These are phyloP conservation scores for Schlechtendalia chinensis DNA, from an alignment of 1,140 invertebrate species.

Conservation along the genomic window DNA sequence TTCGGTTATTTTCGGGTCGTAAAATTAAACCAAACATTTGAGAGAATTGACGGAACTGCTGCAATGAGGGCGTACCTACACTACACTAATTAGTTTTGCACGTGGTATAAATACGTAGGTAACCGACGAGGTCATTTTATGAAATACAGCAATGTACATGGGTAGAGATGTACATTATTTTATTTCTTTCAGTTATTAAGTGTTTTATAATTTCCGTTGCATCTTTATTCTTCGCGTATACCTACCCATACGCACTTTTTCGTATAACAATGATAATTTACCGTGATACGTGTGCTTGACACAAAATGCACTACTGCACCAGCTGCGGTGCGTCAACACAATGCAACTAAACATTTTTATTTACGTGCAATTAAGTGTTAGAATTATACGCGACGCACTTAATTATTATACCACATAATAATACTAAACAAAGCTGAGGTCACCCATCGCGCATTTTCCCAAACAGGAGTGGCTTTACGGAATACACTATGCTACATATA, in stretches of 20 bases:
- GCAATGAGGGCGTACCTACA: no score
- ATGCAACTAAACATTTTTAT: neutral
- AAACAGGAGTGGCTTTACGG: slow-evolving; percentile 18
- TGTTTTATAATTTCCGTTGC: no score
- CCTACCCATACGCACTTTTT: no score
- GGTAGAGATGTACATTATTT: no score
- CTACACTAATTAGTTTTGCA: no score
- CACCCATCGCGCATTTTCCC: slow-evolving; percentile 21
- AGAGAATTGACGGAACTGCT: no score
- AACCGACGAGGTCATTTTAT: neutral
- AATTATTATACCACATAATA: slow-evolving; percentile 12
- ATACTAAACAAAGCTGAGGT: slow-evolving; percentile 38
- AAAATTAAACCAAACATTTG: no score
- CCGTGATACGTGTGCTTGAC: neutral
- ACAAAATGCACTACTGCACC: neutral
- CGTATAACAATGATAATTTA: neutral
- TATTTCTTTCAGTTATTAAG: no score
- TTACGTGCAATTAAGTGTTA: neutral
- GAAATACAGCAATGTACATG: neutral
- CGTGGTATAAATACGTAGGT: no score
- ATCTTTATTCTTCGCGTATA: no score
- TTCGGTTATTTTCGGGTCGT: neutral
- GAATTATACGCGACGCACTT: neutral
- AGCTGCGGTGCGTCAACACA: neutral
- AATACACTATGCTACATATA: neutral